A percentile compares a stretch with the other conserved stretches of the same genome.
phyloP scores from a whole-genome alignment of 2,888 invertebrate genomes.

The Cloeon dipterum region DNA sequence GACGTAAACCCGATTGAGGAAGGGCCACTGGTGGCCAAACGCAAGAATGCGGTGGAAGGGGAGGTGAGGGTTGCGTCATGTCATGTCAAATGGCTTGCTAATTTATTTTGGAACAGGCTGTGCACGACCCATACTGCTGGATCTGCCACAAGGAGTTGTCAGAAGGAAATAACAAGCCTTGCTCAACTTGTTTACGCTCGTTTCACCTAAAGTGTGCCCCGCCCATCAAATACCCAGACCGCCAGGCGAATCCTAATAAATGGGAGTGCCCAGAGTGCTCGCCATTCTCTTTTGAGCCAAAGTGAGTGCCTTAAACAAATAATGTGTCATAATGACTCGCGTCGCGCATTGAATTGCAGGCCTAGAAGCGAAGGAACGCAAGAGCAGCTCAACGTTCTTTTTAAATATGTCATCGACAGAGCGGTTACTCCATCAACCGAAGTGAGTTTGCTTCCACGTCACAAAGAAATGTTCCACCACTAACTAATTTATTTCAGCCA shows the following conservation, averaged over 20 bases:
- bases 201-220: slow-evolving; percentile 61
- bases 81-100: no score
- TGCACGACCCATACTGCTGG: slow-evolving; percentile 67
- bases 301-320: slow-evolving; percentile 18
- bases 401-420: background rate
- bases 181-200: slow-evolving; percentile 64
- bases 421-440: no score
- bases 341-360: background rate
- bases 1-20: no score
- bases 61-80: no score
- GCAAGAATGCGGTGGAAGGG: no score
- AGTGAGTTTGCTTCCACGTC: no score
- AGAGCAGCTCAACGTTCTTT: background rate
- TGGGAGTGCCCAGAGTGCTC: slow-evolving; percentile 87
- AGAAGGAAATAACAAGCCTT: slow-evolving; percentile 23
- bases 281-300: slow-evolving; percentile 40
- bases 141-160: slow-evolving; percentile 55
- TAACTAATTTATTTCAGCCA: slow-evolving; percentile 52
- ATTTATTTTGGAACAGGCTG: no score
- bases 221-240: slow-evolving; percentile 4
- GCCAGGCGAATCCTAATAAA: slow-evolving; percentile 22
- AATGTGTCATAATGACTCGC: background rate
- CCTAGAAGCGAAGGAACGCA: background rate
- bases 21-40: no score
- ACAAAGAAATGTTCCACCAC: no score